Percentiles rank a stretch among this genome's conserved stretches.
phyloP scores from a whole-genome alignment of 2,888 invertebrate genomes.

The Spodoptera littoralis region DNA sequence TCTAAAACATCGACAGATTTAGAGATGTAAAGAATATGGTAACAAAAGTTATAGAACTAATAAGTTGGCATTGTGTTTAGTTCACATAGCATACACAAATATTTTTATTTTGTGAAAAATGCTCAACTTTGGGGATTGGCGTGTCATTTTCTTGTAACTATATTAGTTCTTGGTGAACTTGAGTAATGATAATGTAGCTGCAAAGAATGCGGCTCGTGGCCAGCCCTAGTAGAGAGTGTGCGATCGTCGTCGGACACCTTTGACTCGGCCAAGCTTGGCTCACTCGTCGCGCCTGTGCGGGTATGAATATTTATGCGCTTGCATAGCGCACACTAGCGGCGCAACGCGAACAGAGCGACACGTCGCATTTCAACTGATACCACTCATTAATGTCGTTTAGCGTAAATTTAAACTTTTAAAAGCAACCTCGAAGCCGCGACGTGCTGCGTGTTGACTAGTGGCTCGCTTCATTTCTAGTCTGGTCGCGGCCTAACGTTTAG shows the following conservation, averaged over 20 bases:
- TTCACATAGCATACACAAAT: too few relatives aligned
- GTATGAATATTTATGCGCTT: slow-evolving; percentile 80
- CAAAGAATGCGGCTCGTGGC: slow-evolving; percentile 43
- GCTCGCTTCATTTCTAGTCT: slow-evolving; percentile 73
- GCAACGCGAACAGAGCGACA: slow-evolving; percentile 63
- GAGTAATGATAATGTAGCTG: slow-evolving; percentile 12
- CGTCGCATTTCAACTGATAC: slow-evolving; percentile 68
- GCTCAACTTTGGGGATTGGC: too few relatives aligned
- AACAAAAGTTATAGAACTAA: too few relatives aligned
- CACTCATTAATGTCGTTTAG: slow-evolving; percentile 82
- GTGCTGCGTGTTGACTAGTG: slow-evolving; percentile 72
- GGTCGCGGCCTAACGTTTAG: slow-evolving; percentile 73
- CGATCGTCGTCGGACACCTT: slow-evolving; percentile 73
- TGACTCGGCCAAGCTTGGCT: slow-evolving; percentile 73
- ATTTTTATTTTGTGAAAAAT: too few relatives aligned
- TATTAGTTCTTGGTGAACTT: slow-evolving; percentile 21
- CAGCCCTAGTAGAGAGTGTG: slow-evolving; percentile 63
- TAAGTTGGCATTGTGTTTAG: too few relatives aligned
- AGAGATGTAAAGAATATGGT: too few relatives aligned
- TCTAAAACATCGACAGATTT: too few relatives aligned
- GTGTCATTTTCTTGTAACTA: neutral
- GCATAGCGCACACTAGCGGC: slow-evolving; percentile 65
- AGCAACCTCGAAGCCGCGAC: slow-evolving; percentile 74
- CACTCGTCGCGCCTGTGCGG: slow-evolving; percentile 70
- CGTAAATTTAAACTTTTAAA: slow-evolving; percentile 83